phyloP scores from a whole-genome alignment of 2,113 vertebrate genomes.

The Anas platyrhynchos region DNA sequence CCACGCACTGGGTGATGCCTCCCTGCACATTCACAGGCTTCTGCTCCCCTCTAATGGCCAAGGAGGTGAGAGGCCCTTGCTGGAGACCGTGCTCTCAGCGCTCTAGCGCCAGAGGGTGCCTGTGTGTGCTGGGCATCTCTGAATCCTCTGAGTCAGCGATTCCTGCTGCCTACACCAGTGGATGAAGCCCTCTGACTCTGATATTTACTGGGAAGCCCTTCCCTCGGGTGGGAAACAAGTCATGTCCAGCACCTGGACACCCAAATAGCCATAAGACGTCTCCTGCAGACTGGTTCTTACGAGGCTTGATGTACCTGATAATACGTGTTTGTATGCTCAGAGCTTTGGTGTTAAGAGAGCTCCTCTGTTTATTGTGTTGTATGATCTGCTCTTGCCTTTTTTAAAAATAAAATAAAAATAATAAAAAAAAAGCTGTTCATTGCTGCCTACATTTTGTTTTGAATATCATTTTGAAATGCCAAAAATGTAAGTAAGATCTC shows the following conservation, averaged over 20 bases:
- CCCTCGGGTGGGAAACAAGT: not conserved
- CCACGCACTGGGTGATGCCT: not conserved
- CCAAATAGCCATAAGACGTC: not conserved
- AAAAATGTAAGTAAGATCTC: not conserved
- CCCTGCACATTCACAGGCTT: not conserved
- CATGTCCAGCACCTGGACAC: not conserved
- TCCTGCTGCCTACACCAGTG: not conserved
- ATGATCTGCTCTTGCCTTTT: not conserved
- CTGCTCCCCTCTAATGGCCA: not conserved
- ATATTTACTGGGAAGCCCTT: not conserved
- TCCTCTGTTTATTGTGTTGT: not conserved
- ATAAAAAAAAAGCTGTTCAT: not conserved
- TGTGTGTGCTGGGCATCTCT: fast-evolving
- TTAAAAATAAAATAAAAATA: not conserved
- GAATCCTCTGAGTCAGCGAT: not conserved
- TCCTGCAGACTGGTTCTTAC: not conserved
- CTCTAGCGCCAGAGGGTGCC: not conserved
- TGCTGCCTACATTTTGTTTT: not conserved
- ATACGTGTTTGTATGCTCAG: fast-evolving
- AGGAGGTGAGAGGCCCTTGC: not conserved
- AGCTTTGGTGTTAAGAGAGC: not conserved
- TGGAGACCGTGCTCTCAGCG: not conserved
- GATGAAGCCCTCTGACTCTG: not conserved
- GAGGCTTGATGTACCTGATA: not conserved
- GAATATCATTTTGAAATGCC: not conserved